A percentile compares a stretch with the other conserved stretches of the same genome.
phyloP scores from a whole-genome alignment of 2,888 invertebrate genomes.

The Nasonia oneida region DNA sequence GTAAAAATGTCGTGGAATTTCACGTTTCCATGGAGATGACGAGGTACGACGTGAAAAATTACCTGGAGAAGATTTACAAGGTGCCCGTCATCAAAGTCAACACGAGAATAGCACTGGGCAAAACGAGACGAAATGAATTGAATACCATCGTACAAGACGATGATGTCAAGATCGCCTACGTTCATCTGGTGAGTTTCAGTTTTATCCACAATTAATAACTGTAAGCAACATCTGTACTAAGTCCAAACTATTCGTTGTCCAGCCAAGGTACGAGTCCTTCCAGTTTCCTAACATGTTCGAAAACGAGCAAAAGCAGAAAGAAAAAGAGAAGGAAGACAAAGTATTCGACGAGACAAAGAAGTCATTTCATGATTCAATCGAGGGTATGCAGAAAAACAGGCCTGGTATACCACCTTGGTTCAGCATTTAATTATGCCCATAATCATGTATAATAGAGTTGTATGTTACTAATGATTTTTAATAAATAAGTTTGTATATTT shows the following conservation, averaged over 20 bases:
- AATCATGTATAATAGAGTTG: constrained; percentile 1
- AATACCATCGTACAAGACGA: constrained; percentile 90
- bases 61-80: constrained; percentile 97
- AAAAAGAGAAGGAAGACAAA: constrained; percentile 82
- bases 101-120: constrained; percentile 87
- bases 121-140: constrained; percentile 82
- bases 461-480: background rate
- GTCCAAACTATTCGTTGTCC: background rate
- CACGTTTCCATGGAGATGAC: constrained; percentile 97
- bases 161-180: constrained; percentile 90
- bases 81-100: constrained; percentile 89
- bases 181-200: constrained; percentile 84
- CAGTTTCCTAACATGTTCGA: constrained; percentile 88
- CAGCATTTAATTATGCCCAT: constrained; percentile 74
- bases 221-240: background rate
- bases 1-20: constrained; percentile 92
- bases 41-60: constrained; percentile 92
- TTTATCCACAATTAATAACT: background rate
- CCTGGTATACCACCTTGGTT: constrained; percentile 91
- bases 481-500: constrained; percentile 16
- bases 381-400: constrained; percentile 84
- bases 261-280: constrained; percentile 86
- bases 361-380: constrained; percentile 82
- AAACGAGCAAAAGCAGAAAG: constrained; percentile 77
- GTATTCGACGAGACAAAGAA: constrained; percentile 84